Percentiles rank a stretch among this genome's conserved stretches.
These are phyloP conservation scores for Apotomis turbidana DNA, from an alignment of 2,888 invertebrate genomes.

Conservation along the genomic window DNA sequence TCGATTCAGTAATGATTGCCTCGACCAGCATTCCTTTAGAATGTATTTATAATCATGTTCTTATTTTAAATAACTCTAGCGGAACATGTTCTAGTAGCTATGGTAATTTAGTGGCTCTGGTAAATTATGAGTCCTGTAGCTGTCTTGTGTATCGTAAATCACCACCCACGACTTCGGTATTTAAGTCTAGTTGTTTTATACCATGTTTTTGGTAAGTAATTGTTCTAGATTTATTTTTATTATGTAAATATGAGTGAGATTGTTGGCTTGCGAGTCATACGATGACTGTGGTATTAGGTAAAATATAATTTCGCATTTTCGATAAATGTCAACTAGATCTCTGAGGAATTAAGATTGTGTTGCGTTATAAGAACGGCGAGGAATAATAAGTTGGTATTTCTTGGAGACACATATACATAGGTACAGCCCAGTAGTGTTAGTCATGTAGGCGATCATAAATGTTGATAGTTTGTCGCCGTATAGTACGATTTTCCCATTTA, in stretches of 20 bases:
- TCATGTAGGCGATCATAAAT: no score
- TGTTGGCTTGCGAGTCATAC: background rate
- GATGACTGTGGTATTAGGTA: background rate
- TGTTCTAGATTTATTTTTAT: background rate
- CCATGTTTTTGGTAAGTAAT: background rate
- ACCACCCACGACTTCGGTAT: background rate
- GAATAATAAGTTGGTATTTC: no score
- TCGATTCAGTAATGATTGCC: background rate
- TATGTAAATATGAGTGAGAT: background rate
- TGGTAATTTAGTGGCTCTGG: background rate
- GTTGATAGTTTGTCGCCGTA: no score
- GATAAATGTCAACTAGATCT: no score
- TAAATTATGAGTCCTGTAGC: slow-evolving; percentile 3
- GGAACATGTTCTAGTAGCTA: background rate
- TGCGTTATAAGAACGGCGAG: no score
- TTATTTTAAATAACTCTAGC: background rate
- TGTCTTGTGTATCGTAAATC: slow-evolving; percentile 6
- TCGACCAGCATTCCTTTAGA: background rate
- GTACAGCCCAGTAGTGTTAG: no score
- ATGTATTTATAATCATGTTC: slow-evolving; percentile 1
- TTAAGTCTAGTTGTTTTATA: background rate
- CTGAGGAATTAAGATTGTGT: no score
- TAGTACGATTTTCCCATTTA: no score
- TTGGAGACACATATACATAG: no score
- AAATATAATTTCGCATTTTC: background rate